Evolutionary conservation across 2,113 vertebrate genomes (phyloP), one percentile per base, ranked within the genome.

Genomic region (Mus musculus): DNA sequence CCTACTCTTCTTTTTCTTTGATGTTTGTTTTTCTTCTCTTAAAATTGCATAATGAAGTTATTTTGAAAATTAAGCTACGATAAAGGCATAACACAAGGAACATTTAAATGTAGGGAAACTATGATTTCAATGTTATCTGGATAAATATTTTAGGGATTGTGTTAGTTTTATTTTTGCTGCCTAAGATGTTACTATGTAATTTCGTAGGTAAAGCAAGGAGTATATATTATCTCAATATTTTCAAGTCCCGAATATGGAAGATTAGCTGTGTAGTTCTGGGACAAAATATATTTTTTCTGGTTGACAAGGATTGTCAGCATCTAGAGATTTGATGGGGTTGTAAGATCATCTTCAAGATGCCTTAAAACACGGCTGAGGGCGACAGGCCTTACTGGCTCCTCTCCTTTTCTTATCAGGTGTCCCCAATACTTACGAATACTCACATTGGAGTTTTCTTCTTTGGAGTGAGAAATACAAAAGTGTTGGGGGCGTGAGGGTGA

Each of bases 21-120:
- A 52, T 77, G 7, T 84, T 90, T 92, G 20, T 65, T 89, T 93
- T 94, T 87, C 28, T 87, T 4, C 56, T 80, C 54, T 88, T 89
- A 65, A 11, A 82, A 75, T 87, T 88, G 4, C 26, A 54, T 52
- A 89, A 33, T 92, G 81, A 24, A 89, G 91, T 80, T 89, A 75
- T 75, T 95, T 96, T 88, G 19, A 59, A 95, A 94, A 73, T 82
- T 85, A 92, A 91, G 69, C 36, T 91, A 8, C 82, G 96, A 61
- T 67, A 80, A 89, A 94, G 24, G 12, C 42, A 92, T 69, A 90
- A 59, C 1, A 12, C 59, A 71, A 91, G 13, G 19, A 11, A 88
- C 24, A 90, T 95, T 95, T 72, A 87, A 90, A 84, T 85, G 36
- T 67, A 90, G 16, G 28, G 28, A 81, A 94, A 63, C 0, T 36